Percentiles rank a stretch among this genome's conserved stretches.
Evolutionary conservation across 1,140 invertebrate genomes (phyloP).

Genomic region (Bombus consobrinus): DNA sequence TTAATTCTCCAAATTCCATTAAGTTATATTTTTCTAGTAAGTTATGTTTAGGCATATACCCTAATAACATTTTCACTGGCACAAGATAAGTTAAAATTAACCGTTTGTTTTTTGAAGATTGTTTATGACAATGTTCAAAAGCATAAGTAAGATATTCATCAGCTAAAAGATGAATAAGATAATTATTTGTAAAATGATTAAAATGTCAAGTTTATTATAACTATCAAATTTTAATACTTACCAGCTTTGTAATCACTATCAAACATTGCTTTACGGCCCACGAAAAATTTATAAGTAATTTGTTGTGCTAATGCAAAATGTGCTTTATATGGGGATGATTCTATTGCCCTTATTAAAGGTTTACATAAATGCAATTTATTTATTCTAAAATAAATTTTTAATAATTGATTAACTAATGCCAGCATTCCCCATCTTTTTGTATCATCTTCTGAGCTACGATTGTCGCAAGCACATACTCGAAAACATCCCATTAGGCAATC

Average conservation of each 20-base stretch:
- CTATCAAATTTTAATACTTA: conserved; percentile 72
- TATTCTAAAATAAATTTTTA: conserved; percentile 98
- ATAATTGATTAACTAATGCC: conserved; percentile 96
- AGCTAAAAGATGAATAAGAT: conserved; percentile 84
- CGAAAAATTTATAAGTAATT: conserved; percentile 98
- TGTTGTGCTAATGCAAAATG: conserved; percentile 93
- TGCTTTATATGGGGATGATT: conserved; percentile 94
- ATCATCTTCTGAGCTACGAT: conserved; percentile 90
- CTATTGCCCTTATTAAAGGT: conserved; percentile 97
- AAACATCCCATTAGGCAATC: conserved; percentile 97
- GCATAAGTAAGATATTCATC: conserved; percentile 96
- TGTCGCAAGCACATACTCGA: conserved; percentile 97
- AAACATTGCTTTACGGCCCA: conserved; percentile 98
- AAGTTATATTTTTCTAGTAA: conserved; percentile 95
- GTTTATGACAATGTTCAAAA: conserved; percentile 94
- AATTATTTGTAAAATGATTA: not conserved
- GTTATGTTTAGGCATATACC: conserved; percentile 92
- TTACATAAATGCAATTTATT: conserved; percentile 98
- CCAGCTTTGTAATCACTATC: conserved; percentile 96
- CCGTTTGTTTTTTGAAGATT: conserved; percentile 94
- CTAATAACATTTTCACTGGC: conserved; percentile 98
- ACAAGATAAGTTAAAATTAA: conserved; percentile 97
- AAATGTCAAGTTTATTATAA: not conserved
- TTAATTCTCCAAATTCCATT: conserved; percentile 94
- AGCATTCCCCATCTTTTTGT: conserved; percentile 98